phyloP scores from a whole-genome alignment of 2,888 invertebrate genomes.

The Campoplex capitator region DNA sequence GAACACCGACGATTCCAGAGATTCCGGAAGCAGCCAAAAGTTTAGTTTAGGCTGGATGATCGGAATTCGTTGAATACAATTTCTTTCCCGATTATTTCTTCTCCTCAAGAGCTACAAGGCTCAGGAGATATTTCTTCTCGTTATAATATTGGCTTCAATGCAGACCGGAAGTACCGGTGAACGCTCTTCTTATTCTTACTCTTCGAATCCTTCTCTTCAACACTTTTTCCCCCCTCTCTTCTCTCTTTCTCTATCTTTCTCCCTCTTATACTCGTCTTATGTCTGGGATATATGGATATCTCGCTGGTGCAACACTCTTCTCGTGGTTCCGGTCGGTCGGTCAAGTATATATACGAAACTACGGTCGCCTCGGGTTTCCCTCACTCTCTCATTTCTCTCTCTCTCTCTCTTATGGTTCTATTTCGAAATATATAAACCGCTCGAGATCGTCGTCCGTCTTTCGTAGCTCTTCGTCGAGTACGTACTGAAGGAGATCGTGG shows the following conservation, averaged over 20 bases:
- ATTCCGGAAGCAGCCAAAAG: conserved; percentile 18
- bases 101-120: not conserved
- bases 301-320: conserved; percentile 49
- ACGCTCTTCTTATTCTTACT: conserved; percentile 27
- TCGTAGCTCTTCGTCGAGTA: conserved; percentile 67
- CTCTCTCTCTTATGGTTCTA: conserved; percentile 26
- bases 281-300: conserved; percentile 26
- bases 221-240: conserved; percentile 4
- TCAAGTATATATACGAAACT: conserved; percentile 51
- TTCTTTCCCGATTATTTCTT: not conserved
- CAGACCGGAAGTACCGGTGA: conserved; percentile 60
- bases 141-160: conserved; percentile 23
- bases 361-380: conserved; percentile 49
- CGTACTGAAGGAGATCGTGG: conserved; percentile 67
- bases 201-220: not conserved
- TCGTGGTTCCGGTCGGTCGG: conserved; percentile 69
- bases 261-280: conserved; percentile 8
- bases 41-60: not conserved
- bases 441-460: conserved; percentile 62
- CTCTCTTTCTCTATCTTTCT: conserved; percentile 11
- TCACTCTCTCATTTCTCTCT: conserved; percentile 13
- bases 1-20: conserved; percentile 27
- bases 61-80: conserved; percentile 19
- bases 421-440: conserved; percentile 26
- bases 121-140: conserved; percentile 26